phyloP scores from a whole-genome alignment of 2,113 vertebrate species.

The Octodon degus region DNA sequence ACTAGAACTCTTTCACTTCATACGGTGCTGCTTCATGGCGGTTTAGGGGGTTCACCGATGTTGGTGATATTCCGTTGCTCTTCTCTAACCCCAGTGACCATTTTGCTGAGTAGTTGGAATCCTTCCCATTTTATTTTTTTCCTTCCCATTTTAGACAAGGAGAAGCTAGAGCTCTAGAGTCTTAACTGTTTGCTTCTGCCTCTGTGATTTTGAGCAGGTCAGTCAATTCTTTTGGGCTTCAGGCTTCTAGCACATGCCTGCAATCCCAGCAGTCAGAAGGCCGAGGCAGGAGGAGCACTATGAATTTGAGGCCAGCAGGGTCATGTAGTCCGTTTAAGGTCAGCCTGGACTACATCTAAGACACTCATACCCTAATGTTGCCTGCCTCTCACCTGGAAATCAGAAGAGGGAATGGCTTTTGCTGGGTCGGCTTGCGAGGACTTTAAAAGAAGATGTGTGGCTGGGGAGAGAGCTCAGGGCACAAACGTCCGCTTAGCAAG shows the following conservation, averaged over 20 bases:
- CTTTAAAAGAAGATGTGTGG: background rate
- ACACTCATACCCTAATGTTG: background rate
- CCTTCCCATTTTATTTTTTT: background rate
- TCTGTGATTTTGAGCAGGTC: background rate
- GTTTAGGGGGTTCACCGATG: background rate
- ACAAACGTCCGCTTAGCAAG: too few species aligned
- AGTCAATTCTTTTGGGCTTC: background rate
- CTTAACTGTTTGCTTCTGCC: background rate
- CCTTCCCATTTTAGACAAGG: background rate
- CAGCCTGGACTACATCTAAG: background rate
- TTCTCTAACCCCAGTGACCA: background rate
- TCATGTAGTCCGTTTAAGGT: background rate
- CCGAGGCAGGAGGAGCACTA: background rate
- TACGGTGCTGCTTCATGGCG: background rate
- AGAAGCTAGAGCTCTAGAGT: background rate
- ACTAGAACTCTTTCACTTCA: background rate
- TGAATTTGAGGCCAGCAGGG: background rate
- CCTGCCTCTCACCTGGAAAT: background rate
- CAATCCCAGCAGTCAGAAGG: background rate
- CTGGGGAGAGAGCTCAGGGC: too few species aligned
- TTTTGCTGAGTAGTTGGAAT: background rate
- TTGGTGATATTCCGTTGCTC: background rate
- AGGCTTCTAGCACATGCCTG: background rate
- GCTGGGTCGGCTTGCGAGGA: background rate
- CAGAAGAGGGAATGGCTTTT: background rate